Base-by-base conservation (phyloP, 1,140 invertebrate species). In the Drosophila funebris region DNA sequence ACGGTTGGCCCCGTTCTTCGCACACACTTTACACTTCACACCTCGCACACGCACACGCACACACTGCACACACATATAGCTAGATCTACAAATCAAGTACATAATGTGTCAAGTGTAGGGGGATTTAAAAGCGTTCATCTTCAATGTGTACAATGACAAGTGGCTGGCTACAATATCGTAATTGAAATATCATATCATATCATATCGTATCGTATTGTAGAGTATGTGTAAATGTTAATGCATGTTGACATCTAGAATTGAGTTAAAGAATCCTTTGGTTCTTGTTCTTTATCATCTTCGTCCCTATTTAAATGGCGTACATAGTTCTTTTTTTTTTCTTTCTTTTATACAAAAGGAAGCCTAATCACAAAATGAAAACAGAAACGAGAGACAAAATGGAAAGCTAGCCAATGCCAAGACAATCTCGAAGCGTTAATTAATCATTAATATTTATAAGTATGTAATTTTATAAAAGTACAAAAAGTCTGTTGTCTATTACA, bases 391-490 rank as follows among this genome's bases (percentile, higher is more conserved):
- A 6, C 33, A 18, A 46, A 33, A 13, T 36, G 41, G 14, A 24
- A 60, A 61, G 56, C 54, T 78, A 64, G 82, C 78, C 82, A 81
- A 81, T 81, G 68, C 60, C 27, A 61, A 64, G 82, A 74, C 82
- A 81, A 81, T 81, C 73, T 66, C 27, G 63, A 82, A 77, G 69
- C 66, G 56, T 60, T 76, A 85, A 85, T 88, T 78, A 66, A 63
- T 85, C 50, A 56, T 80, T 75, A 76, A 84, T 84, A 58, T 66
- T 60, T 18, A 24, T 41, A 14, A 44, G 20, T 53, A 43, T 68
- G 48, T 54, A 88, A 87, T 72, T 69, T 88, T 87, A 87, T 87
- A 87, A 87, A 87, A 87, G 82, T 87, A 87, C 83, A 87, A 87
- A 87, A 87, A 82, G 64, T 78, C 76, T 63, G 64, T 69, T 69